phyloP scores from a whole-genome alignment of 1,140 invertebrate genomes.

The Penaeus japonicus region DNA sequence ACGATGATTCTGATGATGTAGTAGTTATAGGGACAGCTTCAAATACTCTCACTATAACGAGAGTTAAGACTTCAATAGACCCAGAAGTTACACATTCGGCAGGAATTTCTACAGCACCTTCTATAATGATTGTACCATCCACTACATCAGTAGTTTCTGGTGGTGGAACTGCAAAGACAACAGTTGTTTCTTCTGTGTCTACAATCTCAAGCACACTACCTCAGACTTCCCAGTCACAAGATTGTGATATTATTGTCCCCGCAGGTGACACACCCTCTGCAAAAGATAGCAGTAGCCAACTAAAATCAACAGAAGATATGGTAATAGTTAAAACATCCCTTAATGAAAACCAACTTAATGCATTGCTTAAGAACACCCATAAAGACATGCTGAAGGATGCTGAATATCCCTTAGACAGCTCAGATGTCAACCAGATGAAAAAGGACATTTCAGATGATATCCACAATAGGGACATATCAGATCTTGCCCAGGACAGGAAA shows the following conservation, averaged over 20 bases:
- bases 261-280: no score
- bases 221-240: background rate
- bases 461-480: background rate
- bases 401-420: no score
- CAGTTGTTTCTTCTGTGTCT: constrained; percentile 22
- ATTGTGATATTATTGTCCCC: no score
- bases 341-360: background rate
- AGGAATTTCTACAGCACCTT: background rate
- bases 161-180: constrained; percentile 21
- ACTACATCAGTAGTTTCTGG: background rate
- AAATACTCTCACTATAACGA: constrained; percentile 16
- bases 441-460: background rate
- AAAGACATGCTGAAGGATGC: background rate
- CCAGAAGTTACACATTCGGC: background rate
- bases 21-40: constrained; percentile 18
- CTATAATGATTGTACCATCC: background rate
- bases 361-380: constrained; percentile 27
- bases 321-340: background rate
- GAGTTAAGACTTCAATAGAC: background rate
- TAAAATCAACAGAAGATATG: background rate
- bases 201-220: constrained; percentile 37
- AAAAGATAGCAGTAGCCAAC: no score
- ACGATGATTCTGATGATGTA: constrained; percentile 37
- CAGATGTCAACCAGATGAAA: no score
- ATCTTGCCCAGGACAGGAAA: no score